Conservation (phyloP, 2,888 invertebrate genomes). For the Macaria liturata region DNA sequence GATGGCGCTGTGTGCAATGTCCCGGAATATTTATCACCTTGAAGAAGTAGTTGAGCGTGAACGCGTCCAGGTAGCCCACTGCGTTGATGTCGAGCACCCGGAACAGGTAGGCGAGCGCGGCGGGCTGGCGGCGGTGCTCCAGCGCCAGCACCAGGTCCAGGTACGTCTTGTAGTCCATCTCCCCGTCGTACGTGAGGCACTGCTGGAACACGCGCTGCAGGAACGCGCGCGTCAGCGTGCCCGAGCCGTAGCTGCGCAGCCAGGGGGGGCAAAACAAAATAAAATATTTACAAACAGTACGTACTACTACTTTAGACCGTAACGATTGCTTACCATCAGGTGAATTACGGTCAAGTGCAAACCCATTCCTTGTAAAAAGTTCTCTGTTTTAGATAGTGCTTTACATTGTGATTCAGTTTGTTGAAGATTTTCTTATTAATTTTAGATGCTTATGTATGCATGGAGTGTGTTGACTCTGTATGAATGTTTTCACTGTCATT, state of each 20-base stretch:
- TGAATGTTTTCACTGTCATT: too few relatives aligned
- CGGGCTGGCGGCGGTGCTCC: slow-evolving; percentile 95
- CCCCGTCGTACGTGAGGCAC: slow-evolving; percentile 96
- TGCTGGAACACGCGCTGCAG: slow-evolving; percentile 97
- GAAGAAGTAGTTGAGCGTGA: slow-evolving; percentile 96
- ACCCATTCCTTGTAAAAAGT: too few relatives aligned
- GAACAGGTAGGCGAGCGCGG: slow-evolving; percentile 95
- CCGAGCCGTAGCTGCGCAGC: slow-evolving; percentile 87
- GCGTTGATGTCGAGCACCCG: slow-evolving; percentile 95
- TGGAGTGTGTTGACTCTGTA: too few relatives aligned
- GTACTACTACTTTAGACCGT: neutral
- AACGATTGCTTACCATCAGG: neutral
- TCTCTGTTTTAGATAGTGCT: too few relatives aligned
- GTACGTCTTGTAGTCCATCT: slow-evolving; percentile 99
- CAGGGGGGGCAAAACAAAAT: neutral
- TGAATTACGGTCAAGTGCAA: too few relatives aligned
- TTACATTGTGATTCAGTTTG: too few relatives aligned
- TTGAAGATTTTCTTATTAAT: too few relatives aligned
- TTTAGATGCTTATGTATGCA: too few relatives aligned
- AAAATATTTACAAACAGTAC: neutral
- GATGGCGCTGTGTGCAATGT: too few relatives aligned
- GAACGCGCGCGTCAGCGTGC: slow-evolving; percentile 95
- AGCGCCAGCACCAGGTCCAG: slow-evolving; percentile 96
- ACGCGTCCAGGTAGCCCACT: slow-evolving; percentile 93
- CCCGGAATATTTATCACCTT: too few relatives aligned